Evolutionary conservation across 2,888 invertebrate species (phyloP).

Genomic region (Galerucella nymphaeae): DNA sequence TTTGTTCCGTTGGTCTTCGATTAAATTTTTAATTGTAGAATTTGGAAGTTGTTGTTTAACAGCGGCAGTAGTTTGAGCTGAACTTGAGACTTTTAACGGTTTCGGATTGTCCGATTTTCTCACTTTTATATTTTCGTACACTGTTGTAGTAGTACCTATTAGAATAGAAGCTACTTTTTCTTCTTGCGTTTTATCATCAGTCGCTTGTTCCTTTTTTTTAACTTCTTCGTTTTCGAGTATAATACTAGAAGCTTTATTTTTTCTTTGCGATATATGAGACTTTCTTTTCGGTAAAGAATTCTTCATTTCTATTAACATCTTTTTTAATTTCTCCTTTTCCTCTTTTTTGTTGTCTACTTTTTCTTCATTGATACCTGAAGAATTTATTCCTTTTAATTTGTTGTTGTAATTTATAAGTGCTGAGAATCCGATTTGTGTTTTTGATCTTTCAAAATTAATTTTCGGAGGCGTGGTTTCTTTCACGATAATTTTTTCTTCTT

Average conservation of each 20-base stretch:
- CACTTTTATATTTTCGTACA: constrained; percentile 66
- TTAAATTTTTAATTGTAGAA: constrained; percentile 43
- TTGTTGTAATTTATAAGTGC: constrained; percentile 58
- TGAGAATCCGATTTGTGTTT: constrained; percentile 64
- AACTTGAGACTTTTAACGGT: constrained; percentile 69
- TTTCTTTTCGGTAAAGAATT: constrained; percentile 75
- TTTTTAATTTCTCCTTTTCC: constrained; percentile 73
- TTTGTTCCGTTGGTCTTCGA: constrained; percentile 45
- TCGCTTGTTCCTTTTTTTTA: constrained; percentile 40
- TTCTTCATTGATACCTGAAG: constrained; percentile 10
- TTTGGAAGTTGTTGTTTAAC: constrained; percentile 61
- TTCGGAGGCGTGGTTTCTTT: constrained; percentile 49
- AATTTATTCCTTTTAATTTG: constrained; percentile 67
- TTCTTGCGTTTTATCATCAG: constrained; percentile 49
- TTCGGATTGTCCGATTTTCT: constrained; percentile 59
- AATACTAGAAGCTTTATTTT: constrained; percentile 58
- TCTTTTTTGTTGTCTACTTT: constrained; percentile 60
- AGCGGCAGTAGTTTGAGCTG: constrained; percentile 70
- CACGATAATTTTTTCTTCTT: constrained; percentile 39
- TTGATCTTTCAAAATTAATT: constrained; percentile 59
- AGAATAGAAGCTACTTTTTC: constrained; percentile 60
- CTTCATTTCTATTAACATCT: constrained; percentile 82
- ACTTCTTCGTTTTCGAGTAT: constrained; percentile 60
- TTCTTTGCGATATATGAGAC: constrained; percentile 50
- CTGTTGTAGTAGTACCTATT: constrained; percentile 62